A percentile compares a stretch with the other conserved stretches of the same genome.
Conservation (phyloP, 92 coral and sea anemone genomes). For the Porites evermanni region DNA sequence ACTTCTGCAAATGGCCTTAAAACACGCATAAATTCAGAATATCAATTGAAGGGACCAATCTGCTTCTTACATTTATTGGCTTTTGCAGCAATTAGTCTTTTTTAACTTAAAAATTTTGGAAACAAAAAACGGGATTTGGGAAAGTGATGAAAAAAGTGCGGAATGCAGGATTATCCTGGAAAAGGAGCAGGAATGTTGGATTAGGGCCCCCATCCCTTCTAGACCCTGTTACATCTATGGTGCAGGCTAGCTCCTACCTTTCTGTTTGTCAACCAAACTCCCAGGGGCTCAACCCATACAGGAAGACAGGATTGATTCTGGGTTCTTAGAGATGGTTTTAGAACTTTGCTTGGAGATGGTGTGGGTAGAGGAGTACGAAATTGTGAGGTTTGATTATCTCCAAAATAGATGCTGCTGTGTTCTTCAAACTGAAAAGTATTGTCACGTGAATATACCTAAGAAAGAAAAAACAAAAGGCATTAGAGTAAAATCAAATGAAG, state of each 20-base stretch:
- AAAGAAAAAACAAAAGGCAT: neutral
- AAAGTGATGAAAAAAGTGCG: no score
- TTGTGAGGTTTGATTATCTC: slow-evolving; percentile 13
- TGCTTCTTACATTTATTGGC: no score
- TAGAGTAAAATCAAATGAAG: no score
- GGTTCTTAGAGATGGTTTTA: slow-evolving; percentile 20
- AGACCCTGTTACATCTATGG: neutral
- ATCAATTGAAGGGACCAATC: no score
- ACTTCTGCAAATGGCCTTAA: no score
- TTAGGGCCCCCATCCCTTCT: neutral
- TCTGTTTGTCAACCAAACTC: slow-evolving; percentile 75
- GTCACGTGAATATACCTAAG: slow-evolving; percentile 27
- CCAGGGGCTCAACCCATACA: slow-evolving; percentile 81
- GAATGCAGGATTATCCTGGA: no score
- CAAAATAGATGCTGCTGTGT: slow-evolving; percentile 34
- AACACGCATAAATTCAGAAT: no score
- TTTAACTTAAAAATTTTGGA: no score
- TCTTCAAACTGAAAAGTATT: slow-evolving; percentile 34
- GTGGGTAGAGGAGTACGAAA: slow-evolving; percentile 32
- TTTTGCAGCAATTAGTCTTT: no score
- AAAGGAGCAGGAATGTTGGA: no score
- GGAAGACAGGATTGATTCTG: slow-evolving; percentile 49
- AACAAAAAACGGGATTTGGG: no score
- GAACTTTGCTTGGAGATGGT: slow-evolving; percentile 49
- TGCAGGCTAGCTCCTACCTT: slow-evolving; percentile 46